Evolutionary conservation across 2,888 invertebrate species (phyloP), one percentile per base, ranked within the genome.

Genomic region (Tromatobia lineatoria): DNA sequence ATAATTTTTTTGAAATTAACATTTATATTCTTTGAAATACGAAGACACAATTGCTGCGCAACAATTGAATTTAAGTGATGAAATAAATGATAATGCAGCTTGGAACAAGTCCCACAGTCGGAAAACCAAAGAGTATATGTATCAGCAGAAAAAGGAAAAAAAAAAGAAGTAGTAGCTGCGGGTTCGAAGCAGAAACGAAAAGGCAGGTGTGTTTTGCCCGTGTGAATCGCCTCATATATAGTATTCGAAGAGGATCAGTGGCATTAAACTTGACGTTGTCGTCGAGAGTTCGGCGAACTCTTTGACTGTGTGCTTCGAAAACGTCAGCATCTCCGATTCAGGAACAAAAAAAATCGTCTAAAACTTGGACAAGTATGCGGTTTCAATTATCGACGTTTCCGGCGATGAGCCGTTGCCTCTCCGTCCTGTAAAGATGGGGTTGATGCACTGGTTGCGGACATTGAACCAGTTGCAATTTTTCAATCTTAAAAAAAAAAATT

Each of bases 341-440:
- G 50, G 15, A 38, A 25, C 61, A 67, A 67, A 61, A 61, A 47
- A 67, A 61, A 75, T 75, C 66, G 67, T 23, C 47, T 25, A 67
- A 70, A 78, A 74, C 69, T 78, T 57, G 23, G 59, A 73, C 64
- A 82, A 81, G 54, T 74, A 78, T 75, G 80, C 67, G 61, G 80
- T 84, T 84, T 82, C 84, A 84, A 84, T 78, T 82, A 82, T 75
- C 78, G 74, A 42, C 78, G 59, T 84, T 78, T 78, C 74, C 73
- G 69, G 69, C 70, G 64, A 71, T 59, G 34, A 64, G 74, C 61
- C 11, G 29, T 42, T 54, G 54, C 69, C 15, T 67, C 57, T 25
- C 20, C 45, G 11, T 18, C 10, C 18, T 7, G 18, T 18, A 29
- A 38, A 61, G 7, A 38, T n/a, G 29, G 34, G 61, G 61, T 61